phyloP scores from a whole-genome alignment of 1,140 invertebrate species.

The Drosophila biarmipes region DNA sequence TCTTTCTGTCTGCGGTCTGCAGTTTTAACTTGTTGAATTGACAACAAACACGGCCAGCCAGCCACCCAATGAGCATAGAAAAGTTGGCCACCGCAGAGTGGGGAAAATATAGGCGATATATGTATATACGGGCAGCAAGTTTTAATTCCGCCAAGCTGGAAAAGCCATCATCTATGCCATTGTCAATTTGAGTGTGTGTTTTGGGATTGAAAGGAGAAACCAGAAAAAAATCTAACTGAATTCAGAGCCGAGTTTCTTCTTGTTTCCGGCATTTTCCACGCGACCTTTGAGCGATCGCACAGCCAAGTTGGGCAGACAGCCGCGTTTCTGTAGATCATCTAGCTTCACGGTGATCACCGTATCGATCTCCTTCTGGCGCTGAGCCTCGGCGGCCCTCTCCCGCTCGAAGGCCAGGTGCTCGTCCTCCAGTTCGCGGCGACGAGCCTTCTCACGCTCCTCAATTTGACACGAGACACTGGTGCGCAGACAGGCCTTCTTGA shows the following conservation, averaged over 20 bases:
- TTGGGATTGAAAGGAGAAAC: neutral
- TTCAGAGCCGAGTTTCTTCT: slow-evolving; percentile 45
- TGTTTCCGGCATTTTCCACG: slow-evolving; percentile 29
- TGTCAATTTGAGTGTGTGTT: slow-evolving; percentile 16
- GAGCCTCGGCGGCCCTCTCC: slow-evolving; percentile 19
- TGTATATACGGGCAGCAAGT: slow-evolving; percentile 50
- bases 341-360: slow-evolving; percentile 64
- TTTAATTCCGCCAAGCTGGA: slow-evolving; percentile 38
- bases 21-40: slow-evolving; percentile 32
- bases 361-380: slow-evolving; percentile 65
- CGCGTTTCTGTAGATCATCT: slow-evolving; percentile 54
- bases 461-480: slow-evolving; percentile 56
- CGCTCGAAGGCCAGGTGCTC: slow-evolving; percentile 44
- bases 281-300: slow-evolving; percentile 55
- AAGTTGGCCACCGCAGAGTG: slow-evolving; percentile 35
- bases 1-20: slow-evolving; percentile 11
- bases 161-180: slow-evolving; percentile 23
- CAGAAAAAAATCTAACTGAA: slow-evolving; percentile 12
- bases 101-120: neutral
- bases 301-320: slow-evolving; percentile 40
- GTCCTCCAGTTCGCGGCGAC: slow-evolving; percentile 49
- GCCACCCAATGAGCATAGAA: slow-evolving; percentile 19
- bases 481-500: slow-evolving; percentile 45
- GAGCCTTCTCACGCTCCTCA: slow-evolving; percentile 53
- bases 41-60: neutral